These are phyloP conservation scores for Orthonevra nobilis DNA, from an alignment of 2,888 invertebrate species.

Conservation along the genomic window DNA sequence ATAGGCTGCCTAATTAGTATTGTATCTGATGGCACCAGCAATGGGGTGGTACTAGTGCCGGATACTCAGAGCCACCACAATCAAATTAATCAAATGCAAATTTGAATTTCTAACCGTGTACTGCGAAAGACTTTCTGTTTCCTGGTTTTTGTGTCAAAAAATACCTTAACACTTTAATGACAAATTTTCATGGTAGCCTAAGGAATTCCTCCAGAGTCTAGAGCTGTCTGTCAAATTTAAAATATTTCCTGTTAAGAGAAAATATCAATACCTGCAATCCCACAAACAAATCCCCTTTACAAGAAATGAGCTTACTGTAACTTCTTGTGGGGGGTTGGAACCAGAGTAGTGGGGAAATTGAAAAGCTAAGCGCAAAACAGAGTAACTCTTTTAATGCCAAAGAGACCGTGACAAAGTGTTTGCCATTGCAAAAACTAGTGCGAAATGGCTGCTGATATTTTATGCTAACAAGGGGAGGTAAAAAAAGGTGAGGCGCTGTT, in stretches of 20 bases:
- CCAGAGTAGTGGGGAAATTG: not conserved
- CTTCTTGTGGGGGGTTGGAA: conserved; percentile 1
- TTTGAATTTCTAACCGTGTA: conserved; percentile 33
- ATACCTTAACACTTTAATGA: conserved; percentile 61
- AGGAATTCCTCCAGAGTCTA: conserved; percentile 51
- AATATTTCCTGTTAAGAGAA: conserved; percentile 9
- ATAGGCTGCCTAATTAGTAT: conserved; percentile 62
- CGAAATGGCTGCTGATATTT: conserved; percentile 69
- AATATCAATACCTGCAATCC: conserved; percentile 29
- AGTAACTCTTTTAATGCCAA: conserved; percentile 63
- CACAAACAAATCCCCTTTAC: conserved; percentile 29
- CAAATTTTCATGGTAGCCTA: conserved; percentile 50
- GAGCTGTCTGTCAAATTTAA: conserved; percentile 58
- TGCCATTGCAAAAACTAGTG: conserved; percentile 71
- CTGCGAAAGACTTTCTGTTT: conserved; percentile 52
- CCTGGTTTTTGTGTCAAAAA: conserved; percentile 59
- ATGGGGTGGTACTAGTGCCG: conserved; percentile 24
- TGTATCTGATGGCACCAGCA: conserved; percentile 24
- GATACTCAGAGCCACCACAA: too few relatives aligned
- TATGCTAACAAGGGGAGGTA: conserved; percentile 72
- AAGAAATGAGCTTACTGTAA: not conserved
- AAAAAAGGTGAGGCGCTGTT: conserved; percentile 22
- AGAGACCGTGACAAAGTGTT: conserved; percentile 72
- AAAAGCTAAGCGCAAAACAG: conserved; percentile 2
- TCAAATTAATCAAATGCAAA: conserved; percentile 69